Evolutionary conservation across 2,888 invertebrate species (phyloP).

Genomic region (Caenorhabditis sinica): DNA sequence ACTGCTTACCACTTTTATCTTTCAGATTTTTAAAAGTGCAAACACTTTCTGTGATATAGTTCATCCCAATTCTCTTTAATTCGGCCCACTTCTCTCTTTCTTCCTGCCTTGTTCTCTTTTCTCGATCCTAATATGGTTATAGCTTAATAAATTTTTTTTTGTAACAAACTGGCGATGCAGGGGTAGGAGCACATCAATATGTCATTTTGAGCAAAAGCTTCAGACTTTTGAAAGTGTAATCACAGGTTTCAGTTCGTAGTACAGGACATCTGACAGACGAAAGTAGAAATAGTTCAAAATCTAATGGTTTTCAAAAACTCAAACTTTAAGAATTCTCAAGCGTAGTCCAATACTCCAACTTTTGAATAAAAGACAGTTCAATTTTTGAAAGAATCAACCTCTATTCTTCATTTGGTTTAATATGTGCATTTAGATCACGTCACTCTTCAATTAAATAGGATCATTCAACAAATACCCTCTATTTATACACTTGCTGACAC

Average conservation of each 20-base stretch:
- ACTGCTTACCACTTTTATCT: constrained; percentile 32
- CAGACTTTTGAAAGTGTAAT: too few relatives aligned
- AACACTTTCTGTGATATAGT: constrained; percentile 54
- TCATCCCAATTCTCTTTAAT: constrained; percentile 32
- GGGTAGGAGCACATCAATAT: too few relatives aligned
- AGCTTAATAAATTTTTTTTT: constrained; percentile 44
- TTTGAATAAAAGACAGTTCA: too few relatives aligned
- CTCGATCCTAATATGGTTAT: constrained; percentile 37
- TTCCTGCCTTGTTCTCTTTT: constrained; percentile 16
- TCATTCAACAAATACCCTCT: neutral
- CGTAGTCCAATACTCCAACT: too few relatives aligned
- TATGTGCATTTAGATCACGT: constrained; percentile 18
- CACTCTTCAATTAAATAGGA: constrained; percentile 3
- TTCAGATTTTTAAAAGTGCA: constrained; percentile 41
- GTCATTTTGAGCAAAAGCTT: too few relatives aligned
- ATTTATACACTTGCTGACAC: constrained; percentile 5
- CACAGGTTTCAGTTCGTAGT: too few relatives aligned
- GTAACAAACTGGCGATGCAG: neutral
- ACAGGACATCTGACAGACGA: too few relatives aligned
- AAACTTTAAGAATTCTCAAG: too few relatives aligned
- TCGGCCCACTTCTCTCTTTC: constrained; percentile 24
- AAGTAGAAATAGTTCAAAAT: too few relatives aligned
- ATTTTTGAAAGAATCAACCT: too few relatives aligned
- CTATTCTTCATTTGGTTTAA: neutral
- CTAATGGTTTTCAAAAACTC: too few relatives aligned